Evolutionary conservation across 1,140 invertebrate genomes (phyloP).

Genomic region (Saccostrea glomerata): DNA sequence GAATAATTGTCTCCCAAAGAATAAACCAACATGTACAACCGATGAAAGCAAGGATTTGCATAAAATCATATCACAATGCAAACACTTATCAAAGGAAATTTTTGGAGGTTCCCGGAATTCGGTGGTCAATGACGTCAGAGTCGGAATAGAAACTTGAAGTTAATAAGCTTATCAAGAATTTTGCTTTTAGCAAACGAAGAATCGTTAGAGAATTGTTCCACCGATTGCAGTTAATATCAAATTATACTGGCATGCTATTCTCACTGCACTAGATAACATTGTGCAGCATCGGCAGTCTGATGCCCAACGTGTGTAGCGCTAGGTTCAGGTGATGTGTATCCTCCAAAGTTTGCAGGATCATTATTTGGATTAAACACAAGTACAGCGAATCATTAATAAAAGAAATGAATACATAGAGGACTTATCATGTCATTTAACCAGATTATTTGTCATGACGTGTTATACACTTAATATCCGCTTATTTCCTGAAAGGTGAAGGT

Average conservation of each 20-base stretch:
- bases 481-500: too few relatives aligned
- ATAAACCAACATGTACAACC: not conserved
- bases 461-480: too few relatives aligned
- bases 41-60: conserved; percentile 1
- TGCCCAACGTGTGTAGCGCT: not conserved
- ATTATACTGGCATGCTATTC: not conserved
- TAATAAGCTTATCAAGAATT: not conserved
- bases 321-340: not conserved
- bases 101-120: conserved; percentile 13
- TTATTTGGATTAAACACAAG: not conserved
- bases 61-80: not conserved
- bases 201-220: conserved; percentile 13
- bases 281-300: not conserved
- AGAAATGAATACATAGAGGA: too few relatives aligned
- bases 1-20: too few relatives aligned
- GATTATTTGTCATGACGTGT: too few relatives aligned
- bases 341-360: not conserved
- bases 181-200: conserved; percentile 5
- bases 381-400: not conserved
- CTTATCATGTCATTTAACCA: too few relatives aligned
- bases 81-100: not conserved
- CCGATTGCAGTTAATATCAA: not conserved
- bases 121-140: not conserved
- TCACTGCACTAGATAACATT: not conserved
- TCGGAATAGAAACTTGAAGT: not conserved